Conservation (phyloP, 2,888 invertebrate species). For the Eurois occulta region DNA sequence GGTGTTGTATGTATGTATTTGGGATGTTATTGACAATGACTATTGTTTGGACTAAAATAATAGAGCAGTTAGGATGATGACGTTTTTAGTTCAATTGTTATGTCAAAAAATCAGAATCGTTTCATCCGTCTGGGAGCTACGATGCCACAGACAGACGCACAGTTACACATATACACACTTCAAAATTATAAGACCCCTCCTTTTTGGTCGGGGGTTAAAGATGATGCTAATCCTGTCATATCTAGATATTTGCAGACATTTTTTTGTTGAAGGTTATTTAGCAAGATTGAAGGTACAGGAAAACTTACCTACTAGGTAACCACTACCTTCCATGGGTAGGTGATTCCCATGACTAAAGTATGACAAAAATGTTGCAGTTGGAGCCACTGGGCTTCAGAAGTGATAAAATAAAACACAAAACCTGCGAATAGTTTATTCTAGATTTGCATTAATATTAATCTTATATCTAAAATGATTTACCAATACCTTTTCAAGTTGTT, state of each 20-base stretch:
- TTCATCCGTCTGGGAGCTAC: background rate
- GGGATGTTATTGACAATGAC: constrained; percentile 1
- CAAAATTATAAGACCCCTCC: background rate
- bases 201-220: background rate
- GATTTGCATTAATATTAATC: background rate
- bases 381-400: background rate
- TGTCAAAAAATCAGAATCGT: background rate
- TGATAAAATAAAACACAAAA: constrained; percentile 54
- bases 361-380: background rate
- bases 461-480: background rate
- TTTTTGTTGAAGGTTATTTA: too few species aligned
- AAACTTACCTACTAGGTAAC: background rate
- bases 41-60: constrained; percentile 6
- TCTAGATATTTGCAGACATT: background rate
- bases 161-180: background rate
- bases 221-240: background rate
- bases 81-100: background rate
- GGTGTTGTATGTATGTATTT: background rate
- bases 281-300: background rate
- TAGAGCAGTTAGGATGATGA: background rate
- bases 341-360: background rate
- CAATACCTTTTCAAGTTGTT: background rate
- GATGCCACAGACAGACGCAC: background rate
- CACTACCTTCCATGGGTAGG: background rate
- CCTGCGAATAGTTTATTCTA: constrained; percentile 40